These are phyloP conservation scores for Amphipyra berbera DNA, from an alignment of 2,888 invertebrate genomes.

Conservation along the genomic window DNA sequence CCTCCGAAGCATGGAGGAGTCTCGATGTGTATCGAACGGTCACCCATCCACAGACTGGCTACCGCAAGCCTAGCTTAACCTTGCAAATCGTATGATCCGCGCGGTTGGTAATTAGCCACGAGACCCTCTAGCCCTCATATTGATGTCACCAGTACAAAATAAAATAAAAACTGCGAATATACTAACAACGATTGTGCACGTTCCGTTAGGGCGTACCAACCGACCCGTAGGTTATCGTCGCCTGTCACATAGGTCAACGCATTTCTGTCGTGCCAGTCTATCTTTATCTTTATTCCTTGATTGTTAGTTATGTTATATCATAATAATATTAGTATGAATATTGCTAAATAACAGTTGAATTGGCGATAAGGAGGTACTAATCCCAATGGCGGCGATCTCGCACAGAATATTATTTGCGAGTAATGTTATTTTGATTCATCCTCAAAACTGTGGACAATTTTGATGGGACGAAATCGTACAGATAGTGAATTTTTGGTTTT, in stretches of 20 bases:
- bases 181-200: constrained; percentile 43
- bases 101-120: too few species aligned
- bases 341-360: constrained; percentile 1
- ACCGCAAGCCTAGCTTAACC: background rate
- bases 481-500: too few species aligned
- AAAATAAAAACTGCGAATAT: constrained; percentile 6
- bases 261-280: constrained; percentile 67
- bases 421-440: too few species aligned
- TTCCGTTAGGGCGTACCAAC: constrained; percentile 60
- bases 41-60: too few species aligned
- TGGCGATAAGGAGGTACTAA: constrained; percentile 11
- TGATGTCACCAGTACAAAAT: too few species aligned
- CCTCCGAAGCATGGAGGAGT: too few species aligned
- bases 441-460: too few species aligned
- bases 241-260: constrained; percentile 74
- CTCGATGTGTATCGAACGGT: too few species aligned
- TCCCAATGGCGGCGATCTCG: background rate
- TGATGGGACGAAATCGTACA: too few species aligned
- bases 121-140: too few species aligned
- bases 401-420: too few species aligned
- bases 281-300: constrained; percentile 74
- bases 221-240: constrained; percentile 73
- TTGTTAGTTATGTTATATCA: constrained; percentile 60
- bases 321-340: constrained; percentile 16
- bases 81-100: too few species aligned